These are phyloP conservation scores for Paradisaea rubra DNA, from an alignment of 2,113 vertebrate genomes.

Conservation along the genomic window DNA sequence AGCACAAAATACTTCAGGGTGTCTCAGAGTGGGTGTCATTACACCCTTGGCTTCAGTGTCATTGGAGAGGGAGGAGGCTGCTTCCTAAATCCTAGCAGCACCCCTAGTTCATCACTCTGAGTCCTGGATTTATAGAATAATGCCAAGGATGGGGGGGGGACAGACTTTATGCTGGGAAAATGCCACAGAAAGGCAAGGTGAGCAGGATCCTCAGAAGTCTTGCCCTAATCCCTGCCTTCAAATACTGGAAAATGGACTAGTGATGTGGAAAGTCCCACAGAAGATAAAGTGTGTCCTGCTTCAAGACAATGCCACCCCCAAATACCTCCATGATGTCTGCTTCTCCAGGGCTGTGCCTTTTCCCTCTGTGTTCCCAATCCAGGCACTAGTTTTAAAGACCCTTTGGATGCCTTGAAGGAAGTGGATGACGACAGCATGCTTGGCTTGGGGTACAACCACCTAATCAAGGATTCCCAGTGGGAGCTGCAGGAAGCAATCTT, in stretches of 20 bases:
- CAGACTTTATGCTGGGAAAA: background rate
- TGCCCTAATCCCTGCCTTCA: background rate
- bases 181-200: background rate
- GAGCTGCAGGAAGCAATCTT: constrained; percentile 65
- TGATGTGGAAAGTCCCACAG: background rate
- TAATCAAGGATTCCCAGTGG: constrained; percentile 70
- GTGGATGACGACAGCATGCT: constrained; percentile 54
- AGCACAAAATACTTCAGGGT: background rate
- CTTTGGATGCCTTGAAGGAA: constrained; percentile 67
- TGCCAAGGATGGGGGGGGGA: background rate
- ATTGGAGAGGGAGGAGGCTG: background rate
- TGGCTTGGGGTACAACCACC: constrained; percentile 72
- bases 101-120: background rate
- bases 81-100: background rate
- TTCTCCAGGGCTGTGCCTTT: background rate
- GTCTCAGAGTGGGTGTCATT: background rate
- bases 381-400: constrained; percentile 68
- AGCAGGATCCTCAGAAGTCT: background rate
- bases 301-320: background rate
- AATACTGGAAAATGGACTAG: background rate
- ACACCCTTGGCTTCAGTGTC: background rate
- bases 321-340: background rate
- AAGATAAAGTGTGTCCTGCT: background rate
- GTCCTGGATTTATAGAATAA: background rate
- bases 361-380: background rate